Evolutionary conservation across 1,140 invertebrate species (phyloP), one percentile per base, ranked within the genome.

Genomic region (Aplysia californica): DNA sequence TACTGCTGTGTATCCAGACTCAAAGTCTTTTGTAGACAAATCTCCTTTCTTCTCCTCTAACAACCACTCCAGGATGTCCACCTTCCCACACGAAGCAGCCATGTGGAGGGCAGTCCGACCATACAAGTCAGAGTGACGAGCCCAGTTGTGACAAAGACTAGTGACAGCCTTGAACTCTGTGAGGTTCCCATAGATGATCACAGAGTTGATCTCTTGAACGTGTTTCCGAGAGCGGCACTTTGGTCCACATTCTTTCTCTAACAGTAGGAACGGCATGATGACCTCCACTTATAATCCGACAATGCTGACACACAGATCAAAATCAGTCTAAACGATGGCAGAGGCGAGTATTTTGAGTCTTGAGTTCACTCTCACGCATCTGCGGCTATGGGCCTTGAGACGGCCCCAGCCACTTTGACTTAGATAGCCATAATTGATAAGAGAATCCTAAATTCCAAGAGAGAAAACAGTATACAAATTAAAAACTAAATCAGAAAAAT

Each of bases 1-100:
- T 23, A 95, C 86, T 0, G 94, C 91, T 21, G 94, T 94, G 88
- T 94, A 95, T 0, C 93, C 93, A 29, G 94, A 95, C 87, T 95
- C 94, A 0, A 85, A 78, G 86, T 95, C 94, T 79, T 91, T 92
- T 0, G 88, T 87, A 88, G 94, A 93, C 1, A 93, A 83, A 82
- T 93, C 92, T 1, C 91, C 90, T 67, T 92, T 89, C 50, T 92
- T 92, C 58, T 91, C 90, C 68, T 88, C 84, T 2, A 94, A 77
- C 1, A 95, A 87, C 94, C 94, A 95, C 81, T 93, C 91, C 73
- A 94, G 91, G 23, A 95, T 87, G 65, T 91, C 85, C 50, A 86
- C 66, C 75, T 93, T 91, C 1, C 94, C 94, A 86, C 92, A 92
- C 0, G 93, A 92, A 15, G 93, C 92, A 59, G 94, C 92, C 84